Evolutionary conservation across 2,888 invertebrate genomes (phyloP), one percentile per base, ranked within the genome.

Genomic region (Eurytoma californica): DNA sequence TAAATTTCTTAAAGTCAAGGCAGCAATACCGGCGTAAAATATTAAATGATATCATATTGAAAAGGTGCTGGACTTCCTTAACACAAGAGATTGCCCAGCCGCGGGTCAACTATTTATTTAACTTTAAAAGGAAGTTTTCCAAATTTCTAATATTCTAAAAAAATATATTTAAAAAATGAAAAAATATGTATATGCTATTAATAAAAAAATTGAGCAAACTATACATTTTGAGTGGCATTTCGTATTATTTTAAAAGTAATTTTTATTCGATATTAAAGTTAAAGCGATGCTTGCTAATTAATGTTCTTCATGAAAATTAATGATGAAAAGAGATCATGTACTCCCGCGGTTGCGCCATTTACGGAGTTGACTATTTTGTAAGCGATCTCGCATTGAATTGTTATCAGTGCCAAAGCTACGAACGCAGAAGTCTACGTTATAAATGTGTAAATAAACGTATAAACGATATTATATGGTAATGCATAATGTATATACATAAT

Each of bases 371-470:
- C 55, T 79, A 68, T 82, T 82, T 82, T 79, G 20, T 82, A 79
- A 78, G 58, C 66, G 76, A 78, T 68, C 66, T 78, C 72, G 79
- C 80, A 74, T 83, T 69, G 77, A 72, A 80, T 80, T 79, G 78
- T 82, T 83, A 82, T 28, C 76, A 79, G 84, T 85, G 84, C 85
- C 85, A 85, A 86, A 81, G 80, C 83, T 83, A 80, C 76, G 81
- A 83, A 79, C 80, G 75, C 77, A 79, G 82, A 80, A 83, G 80
- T 83, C 79, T 84, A 83, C 81, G 80, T 83, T 84, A 85, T 85
- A 85, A 84, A 85, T 86, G 84, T 87, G 86, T 86, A 87, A 83
- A 87, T 87, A 86, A 85, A 85, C 82, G 83, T 85, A 84, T 76
- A 74, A 81, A 81, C 79, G 57, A 18, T 61, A 74, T 49, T 53